Evolutionary conservation across 2,888 invertebrate species (phyloP), one percentile per base, ranked within the genome.

Genomic region (Dicranocentrus wangi): DNA sequence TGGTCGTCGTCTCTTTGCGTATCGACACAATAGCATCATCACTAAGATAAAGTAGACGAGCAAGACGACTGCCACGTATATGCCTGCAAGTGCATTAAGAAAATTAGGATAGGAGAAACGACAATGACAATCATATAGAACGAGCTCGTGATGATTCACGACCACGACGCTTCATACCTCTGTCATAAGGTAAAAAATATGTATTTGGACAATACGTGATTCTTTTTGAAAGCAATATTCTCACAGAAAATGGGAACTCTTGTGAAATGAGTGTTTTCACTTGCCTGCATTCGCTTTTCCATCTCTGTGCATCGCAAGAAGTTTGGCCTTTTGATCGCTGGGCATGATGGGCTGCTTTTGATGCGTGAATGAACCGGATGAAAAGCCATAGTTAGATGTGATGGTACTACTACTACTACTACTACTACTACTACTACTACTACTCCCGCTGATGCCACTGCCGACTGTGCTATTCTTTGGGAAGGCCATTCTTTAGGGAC

Each of bases 251-350:
- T 32, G 10, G 32, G 10, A 10, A 32, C 3, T 32, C 32, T 32
- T 3, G 3, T 32, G 32, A 10, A 39, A 60, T 25, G 3, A 25
- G 28, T 63, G 25, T 55, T 71, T 51, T 47, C 55, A 66, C 80
- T 68, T 53, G 73, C 81, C 84, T 68, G 84, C 84, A 71, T 81
- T 84, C n/a, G 81, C 84, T 51, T 71, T 77, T 15, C 82, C 75
- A 39, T 78, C 84, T 58, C 70, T 47, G 66, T 84, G 84, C 84
- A 84, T 84, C 25, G 79, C 79, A 19, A 84, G 72, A 1, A 84
- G 72, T 69, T 84, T 84, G 0, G 68, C 72, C 60, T 73, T 71
- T 68, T 84, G 82, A 73, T 84, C 84, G 7, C 42, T 68, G 3
- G 84, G 84, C 79, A 81, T 83, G 25, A 71, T 43, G 17, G 80